Base-by-base conservation (phyloP, 2,113 vertebrate genomes). In the Oostethus manadensis region DNA sequence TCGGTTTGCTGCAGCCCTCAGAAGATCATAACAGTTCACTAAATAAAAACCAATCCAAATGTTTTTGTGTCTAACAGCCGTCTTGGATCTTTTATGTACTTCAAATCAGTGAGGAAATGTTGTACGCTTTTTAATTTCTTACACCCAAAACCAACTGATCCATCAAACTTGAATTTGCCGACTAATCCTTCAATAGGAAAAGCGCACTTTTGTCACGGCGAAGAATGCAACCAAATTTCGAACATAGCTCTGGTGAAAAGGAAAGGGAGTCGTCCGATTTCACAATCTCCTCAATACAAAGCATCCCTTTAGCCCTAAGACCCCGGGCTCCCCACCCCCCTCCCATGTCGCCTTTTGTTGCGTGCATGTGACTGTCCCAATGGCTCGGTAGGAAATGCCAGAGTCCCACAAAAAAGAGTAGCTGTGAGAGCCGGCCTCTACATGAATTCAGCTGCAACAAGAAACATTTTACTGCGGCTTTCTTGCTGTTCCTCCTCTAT, bases 401-500 rank as follows among this genome's bases (percentile, higher is more conserved):
- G 77, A 82, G 77, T 60, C 65, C 75, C 75, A 76, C 73, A 78
- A 79, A 82, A 79, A 77, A 77, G 79, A 70, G 85, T 79, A 78
- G 78, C 78, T 83, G 75, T 80, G 79, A 77, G 80, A 83, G 82
- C 79, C 77, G 80, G 77, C 70, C 77, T 80, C 71, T 71, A 76
- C 78, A 81, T 83, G 76, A 68, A 77, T 84, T 83, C 82, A 77
- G 61, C 73, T 70, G 81, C 81, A 70, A 84, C 83, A 75, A 82
- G 79, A 77, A 85, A 66, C 77, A 73, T 83, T 85, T 87, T 76
- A 78, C 81, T 87, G 91, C 90, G 91, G 91, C 74, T 91, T 92
- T 90, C 89, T 93, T 89, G 87, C 92, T 91, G 87, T 91, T 92
- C 86, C 88, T 89, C 84, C 76, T 82, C 89, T 88, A 90, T 90